Percentiles rank a stretch among this genome's conserved stretches.
Evolutionary conservation across 2,113 vertebrate species (phyloP).

Genomic region (Pterocles burchelli): DNA sequence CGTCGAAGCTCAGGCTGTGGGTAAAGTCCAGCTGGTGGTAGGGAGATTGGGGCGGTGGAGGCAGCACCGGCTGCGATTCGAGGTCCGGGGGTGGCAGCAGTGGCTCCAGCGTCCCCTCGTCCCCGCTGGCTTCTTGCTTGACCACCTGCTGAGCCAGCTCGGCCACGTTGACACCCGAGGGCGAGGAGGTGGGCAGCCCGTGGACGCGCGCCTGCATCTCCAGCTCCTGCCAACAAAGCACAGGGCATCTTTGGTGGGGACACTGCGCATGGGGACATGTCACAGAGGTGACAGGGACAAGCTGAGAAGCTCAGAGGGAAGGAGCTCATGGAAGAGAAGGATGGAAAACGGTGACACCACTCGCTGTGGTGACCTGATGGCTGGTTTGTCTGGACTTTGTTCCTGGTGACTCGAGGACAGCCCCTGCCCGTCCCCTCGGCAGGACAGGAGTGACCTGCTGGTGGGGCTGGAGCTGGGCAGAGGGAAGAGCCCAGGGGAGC

Average conservation of each 20-base stretch:
- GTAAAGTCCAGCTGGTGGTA: constrained; percentile 87
- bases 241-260: neutral
- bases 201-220: constrained; percentile 96
- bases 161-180: constrained; percentile 82
- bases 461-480: neutral
- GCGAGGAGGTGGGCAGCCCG: constrained; percentile 86
- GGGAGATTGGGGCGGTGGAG: constrained; percentile 75
- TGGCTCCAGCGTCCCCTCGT: constrained; percentile 75
- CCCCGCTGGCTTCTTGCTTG: constrained; percentile 86
- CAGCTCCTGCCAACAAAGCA: constrained; percentile 83
- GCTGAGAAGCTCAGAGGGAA: neutral
- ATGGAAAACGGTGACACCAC: neutral
- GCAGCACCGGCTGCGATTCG: constrained; percentile 56
- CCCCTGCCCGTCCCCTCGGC: rapidly evolving
- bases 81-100: constrained; percentile 69
- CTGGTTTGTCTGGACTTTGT: neutral
- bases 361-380: neutral
- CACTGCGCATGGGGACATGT: rapidly evolving
- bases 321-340: neutral
- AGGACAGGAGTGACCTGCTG: neutral
- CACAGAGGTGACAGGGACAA: neutral
- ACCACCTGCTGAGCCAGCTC: constrained; percentile 85
- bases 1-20: constrained; percentile 88
- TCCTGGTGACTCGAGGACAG: neutral
- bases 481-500: neutral